Evolutionary conservation across 2,797 vertebrate genomes (phyloP), one percentile per base, ranked within the genome.

Genomic region (Aphelocoma californica): DNA sequence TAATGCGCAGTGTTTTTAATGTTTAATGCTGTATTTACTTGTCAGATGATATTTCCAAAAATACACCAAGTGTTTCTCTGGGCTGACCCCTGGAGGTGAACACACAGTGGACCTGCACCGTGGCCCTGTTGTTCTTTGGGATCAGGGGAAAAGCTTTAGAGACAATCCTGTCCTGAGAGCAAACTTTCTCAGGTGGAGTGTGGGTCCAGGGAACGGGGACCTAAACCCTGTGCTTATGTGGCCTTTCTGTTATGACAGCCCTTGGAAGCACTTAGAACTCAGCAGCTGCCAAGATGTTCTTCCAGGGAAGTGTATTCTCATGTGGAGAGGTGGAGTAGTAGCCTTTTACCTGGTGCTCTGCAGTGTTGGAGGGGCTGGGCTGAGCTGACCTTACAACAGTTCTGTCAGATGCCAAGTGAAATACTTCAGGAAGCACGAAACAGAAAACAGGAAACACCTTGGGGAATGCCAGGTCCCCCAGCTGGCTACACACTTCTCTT

Each of bases 261-360:
- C 47, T 58, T 75, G 58, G 74, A 60, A 61, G 40, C 44, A 36
- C 62, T 92, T 64, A 44, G n/a, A 81, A 32, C 14, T 65, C 65
- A 20, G 61, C 42, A 81, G 67, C 45, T 44, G 31, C 67, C 20
- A 26, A 65, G 51, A 4, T 48, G 32, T 67, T 93, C 34, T 78
- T 85, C 72, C 20, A 70, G 47, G 66, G 51, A 61, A 84, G 34
- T 2, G 3, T 34, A 40, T 29, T 53, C 21, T 75, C 38, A 12
- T 17, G 12, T 0, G 0, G 36, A 61, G 56, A 69, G 70, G 25
- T 1, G 10, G n/a, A 73, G 32, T 5, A 29, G 40, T 14, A 74
- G 53, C 64, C 28, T 79, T 34, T 58, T 13, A 6, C 14, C 40
- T 23, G 47, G 25, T 54, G 66, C 71, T 77, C 67, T 71, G 40